Evolutionary conservation across 2,797 vertebrate species (phyloP).

Genomic region (Sibirionetta formosa): DNA sequence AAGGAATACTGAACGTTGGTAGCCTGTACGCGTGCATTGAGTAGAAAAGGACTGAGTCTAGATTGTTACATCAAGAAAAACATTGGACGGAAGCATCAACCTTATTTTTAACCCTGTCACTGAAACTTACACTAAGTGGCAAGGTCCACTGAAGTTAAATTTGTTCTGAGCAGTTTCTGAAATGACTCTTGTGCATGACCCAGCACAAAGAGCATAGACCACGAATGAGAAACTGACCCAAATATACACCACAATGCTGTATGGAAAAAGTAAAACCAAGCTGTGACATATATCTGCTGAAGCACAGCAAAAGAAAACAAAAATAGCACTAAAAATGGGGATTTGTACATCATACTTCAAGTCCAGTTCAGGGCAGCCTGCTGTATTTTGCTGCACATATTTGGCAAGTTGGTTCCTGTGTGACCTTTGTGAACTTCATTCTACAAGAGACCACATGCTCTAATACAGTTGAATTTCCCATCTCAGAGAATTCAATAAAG

Average conservation of each 20-base stretch:
- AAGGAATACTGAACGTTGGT: not conserved
- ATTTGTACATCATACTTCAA: not conserved
- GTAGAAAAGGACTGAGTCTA: not conserved
- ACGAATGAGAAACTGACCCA: not conserved
- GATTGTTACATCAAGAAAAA: not conserved
- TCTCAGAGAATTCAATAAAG: not conserved
- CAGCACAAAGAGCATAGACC: not conserved
- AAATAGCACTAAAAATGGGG: not conserved
- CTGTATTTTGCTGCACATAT: not conserved
- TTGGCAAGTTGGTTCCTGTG: accelerated
- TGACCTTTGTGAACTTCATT: not conserved
- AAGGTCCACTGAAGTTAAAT: not conserved
- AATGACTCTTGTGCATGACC: not conserved
- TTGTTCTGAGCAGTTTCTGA: not conserved
- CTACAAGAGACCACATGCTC: not conserved
- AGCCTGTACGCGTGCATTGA: accelerated
- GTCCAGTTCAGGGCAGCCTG: not conserved
- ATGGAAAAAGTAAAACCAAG: not conserved
- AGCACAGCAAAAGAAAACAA: not conserved
- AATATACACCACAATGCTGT: not conserved
- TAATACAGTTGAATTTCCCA: not conserved
- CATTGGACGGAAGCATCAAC: not conserved
- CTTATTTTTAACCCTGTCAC: not conserved
- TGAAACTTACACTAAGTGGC: not conserved
- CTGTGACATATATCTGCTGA: not conserved